Conservation (phyloP, 2,113 vertebrate genomes). For the Cochlearius cochlearius region DNA sequence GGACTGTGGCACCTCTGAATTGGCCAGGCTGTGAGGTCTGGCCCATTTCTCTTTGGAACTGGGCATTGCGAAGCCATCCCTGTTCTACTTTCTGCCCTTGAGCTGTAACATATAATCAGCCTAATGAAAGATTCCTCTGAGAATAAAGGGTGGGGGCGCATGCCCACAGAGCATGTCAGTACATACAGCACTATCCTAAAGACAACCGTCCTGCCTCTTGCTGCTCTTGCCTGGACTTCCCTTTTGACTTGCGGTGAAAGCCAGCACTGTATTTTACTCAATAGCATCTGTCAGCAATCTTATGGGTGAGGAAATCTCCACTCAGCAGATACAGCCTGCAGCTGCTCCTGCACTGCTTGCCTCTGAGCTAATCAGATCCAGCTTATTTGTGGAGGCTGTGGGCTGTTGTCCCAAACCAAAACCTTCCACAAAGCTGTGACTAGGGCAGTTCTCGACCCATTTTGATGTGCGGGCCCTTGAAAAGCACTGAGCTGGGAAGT, state of each 20-base stretch:
- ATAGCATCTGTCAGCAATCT: slow-evolving; percentile 53
- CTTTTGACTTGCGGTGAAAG: slow-evolving; percentile 29
- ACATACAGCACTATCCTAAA: neutral
- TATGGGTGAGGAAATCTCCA: slow-evolving; percentile 40
- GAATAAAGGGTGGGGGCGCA: neutral
- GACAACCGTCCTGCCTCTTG: neutral
- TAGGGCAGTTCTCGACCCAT: neutral
- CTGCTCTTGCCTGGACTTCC: neutral
- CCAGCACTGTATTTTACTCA: slow-evolving; percentile 31
- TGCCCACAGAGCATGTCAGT: neutral
- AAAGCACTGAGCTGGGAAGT: neutral
- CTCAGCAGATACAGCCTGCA: slow-evolving; percentile 48
- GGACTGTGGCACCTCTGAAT: neutral
- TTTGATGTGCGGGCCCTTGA: neutral
- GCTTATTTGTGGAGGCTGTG: neutral
- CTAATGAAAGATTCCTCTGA: neutral
- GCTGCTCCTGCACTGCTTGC: slow-evolving; percentile 28
- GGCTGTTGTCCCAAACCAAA: neutral
- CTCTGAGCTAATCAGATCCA: slow-evolving; percentile 15
- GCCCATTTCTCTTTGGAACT: neutral
- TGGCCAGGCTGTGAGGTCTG: neutral
- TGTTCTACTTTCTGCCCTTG: neutral
- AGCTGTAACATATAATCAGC: neutral
- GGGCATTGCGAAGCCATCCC: neutral
- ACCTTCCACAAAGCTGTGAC: neutral